Evolutionary conservation across 2,888 invertebrate genomes (phyloP), one percentile per base, ranked within the genome.

Genomic region (Microchrysa polita): DNA sequence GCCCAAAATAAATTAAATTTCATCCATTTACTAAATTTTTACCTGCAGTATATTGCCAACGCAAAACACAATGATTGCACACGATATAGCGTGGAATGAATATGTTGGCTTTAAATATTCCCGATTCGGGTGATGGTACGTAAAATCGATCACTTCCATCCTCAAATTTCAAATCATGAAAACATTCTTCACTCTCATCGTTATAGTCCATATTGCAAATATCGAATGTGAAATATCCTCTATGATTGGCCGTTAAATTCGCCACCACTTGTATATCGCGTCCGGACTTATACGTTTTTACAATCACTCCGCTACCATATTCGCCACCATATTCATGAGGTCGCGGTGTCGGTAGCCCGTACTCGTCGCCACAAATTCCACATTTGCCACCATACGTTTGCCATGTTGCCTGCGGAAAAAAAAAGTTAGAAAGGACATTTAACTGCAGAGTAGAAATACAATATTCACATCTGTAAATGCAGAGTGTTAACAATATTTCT

Each of bases 331-430:
- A 81, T 78, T 89, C 89, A 77, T 88, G 86, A 9, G 83, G 80
- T 59, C 89, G 82, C 0, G 89, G 89, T 44, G 77, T 80, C 0
- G 80, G 71, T 2, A 80, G 27, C 1, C 81, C 80, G 75, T 83
- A 88, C 75, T 84, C 80, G 78, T 89, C 89, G 1, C 89, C 89
- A 76, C 89, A 89, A 0, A 85, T 77, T 0, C 89, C 89, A 77
- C 89, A 89, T 72, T 82, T 83, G 1, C 88, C 88, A 1, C 78
- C 80, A 75, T 86, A 81, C 20, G 78, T 74, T 2, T 78, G 40
- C 80, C 85, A 86, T 81, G 87, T 88, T 14, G 79, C 77, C 86
- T 86, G 74, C 2, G 59, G 60, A 65, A 22, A 57, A 4, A 57
- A 20, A 14, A 23, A 59, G n/a, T 59, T 1, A 23, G 23, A 23